These are phyloP conservation scores for Acyrthosiphon pisum DNA, from an alignment of 1,140 invertebrate species.

Conservation along the genomic window DNA sequence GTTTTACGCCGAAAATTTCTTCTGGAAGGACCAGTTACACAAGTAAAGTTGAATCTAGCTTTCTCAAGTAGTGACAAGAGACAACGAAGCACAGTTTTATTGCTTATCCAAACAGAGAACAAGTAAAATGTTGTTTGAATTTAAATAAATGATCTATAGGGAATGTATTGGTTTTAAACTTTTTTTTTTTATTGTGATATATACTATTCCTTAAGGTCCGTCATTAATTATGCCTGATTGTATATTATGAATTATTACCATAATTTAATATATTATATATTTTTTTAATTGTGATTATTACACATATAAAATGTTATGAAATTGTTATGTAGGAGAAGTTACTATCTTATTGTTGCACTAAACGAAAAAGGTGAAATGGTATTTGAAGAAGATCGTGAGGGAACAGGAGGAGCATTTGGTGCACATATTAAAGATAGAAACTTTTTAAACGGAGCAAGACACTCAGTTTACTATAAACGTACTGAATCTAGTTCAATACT, in stretches of 20 bases:
- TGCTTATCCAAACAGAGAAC: conserved; percentile 82
- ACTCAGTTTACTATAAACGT: conserved; percentile 84
- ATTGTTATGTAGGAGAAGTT: conserved; percentile 70
- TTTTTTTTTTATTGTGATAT: background rate
- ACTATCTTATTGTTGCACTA: conserved; percentile 81
- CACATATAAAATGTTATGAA: background rate
- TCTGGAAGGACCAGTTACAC: conserved; percentile 72
- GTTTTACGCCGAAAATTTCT: conserved; percentile 79
- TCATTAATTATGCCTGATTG: background rate
- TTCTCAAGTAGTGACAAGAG: conserved; percentile 81
- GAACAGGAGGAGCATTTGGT: conserved; percentile 70
- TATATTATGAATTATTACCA: background rate
- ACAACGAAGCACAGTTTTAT: conserved; percentile 76
- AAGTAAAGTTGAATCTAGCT: conserved; percentile 80
- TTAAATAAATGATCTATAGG: background rate
- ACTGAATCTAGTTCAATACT: conserved; percentile 75
- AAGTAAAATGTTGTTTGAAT: conserved; percentile 67
- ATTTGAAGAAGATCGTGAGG: conserved; percentile 84
- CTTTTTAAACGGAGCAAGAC: conserved; percentile 82
- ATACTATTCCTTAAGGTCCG: background rate
- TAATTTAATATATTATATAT: background rate
- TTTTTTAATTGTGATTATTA: background rate
- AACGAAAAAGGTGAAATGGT: conserved; percentile 82
- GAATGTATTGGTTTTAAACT: background rate
- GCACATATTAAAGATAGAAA: conserved; percentile 76